phyloP scores from a whole-genome alignment of 2,888 invertebrate species.

The Himalopsyche tibetana region DNA sequence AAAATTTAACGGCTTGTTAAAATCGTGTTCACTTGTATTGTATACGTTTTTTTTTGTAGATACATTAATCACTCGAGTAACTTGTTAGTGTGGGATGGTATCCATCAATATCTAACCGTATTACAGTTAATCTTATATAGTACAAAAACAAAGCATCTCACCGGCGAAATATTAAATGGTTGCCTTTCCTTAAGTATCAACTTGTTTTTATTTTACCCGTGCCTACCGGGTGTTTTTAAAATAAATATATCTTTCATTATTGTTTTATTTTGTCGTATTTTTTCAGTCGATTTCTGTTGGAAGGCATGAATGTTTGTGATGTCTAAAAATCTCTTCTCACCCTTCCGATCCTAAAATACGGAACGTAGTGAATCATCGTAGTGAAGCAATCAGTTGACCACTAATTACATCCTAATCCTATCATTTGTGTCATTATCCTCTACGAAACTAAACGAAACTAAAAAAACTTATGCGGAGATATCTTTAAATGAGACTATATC shows the following conservation, averaged over 20 bases:
- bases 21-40: constrained; percentile 41
- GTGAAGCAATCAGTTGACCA: too few relatives aligned
- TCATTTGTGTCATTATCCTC: too few relatives aligned
- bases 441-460: too few relatives aligned
- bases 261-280: too few relatives aligned
- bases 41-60: constrained; percentile 39
- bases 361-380: too few relatives aligned
- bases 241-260: background rate
- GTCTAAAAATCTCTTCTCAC: too few relatives aligned
- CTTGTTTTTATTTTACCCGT: constrained; percentile 13
- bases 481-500: too few relatives aligned
- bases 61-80: constrained; percentile 55
- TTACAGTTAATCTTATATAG: constrained; percentile 56
- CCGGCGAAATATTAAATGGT: constrained; percentile 35
- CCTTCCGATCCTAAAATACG: too few relatives aligned
- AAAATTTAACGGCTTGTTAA: constrained; percentile 17
- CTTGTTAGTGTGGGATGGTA: constrained; percentile 59
- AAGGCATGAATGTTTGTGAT: too few relatives aligned
- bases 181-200: constrained; percentile 1
- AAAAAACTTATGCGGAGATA: too few relatives aligned
- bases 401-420: too few relatives aligned
- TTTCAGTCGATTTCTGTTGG: too few relatives aligned
- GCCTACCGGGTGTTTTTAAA: background rate
- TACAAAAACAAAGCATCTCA: constrained; percentile 27
- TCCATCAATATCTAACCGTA: constrained; percentile 55